A percentile compares a stretch with the other conserved stretches of the same genome.
phyloP scores from a whole-genome alignment of 1,140 invertebrate genomes.

The Diachasma alloeum region DNA sequence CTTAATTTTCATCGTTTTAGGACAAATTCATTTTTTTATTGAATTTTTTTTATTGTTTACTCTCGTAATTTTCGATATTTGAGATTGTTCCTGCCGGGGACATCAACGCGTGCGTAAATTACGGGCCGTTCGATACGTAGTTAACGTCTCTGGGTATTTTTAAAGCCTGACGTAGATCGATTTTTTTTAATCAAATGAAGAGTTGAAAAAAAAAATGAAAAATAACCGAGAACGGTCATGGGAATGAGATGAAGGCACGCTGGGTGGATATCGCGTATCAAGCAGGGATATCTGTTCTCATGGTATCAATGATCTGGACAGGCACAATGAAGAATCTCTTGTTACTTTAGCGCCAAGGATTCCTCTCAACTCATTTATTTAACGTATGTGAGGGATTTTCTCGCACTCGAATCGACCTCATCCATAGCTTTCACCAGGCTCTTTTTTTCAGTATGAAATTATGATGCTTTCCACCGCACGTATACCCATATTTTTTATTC shows the following conservation, averaged over 20 bases:
- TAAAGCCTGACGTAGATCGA: neutral
- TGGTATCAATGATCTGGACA: neutral
- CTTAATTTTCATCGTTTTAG: neutral
- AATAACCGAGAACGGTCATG: neutral
- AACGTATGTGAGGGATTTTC: neutral
- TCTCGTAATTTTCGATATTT: too few species aligned
- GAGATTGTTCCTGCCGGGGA: neutral
- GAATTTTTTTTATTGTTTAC: too few species aligned
- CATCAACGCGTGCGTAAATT: neutral
- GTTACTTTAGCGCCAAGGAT: neutral
- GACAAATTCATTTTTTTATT: neutral
- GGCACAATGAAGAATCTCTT: neutral
- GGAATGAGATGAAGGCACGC: constrained; percentile 1
- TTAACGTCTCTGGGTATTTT: neutral
- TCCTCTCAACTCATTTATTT: neutral
- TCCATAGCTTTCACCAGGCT: constrained; percentile 4
- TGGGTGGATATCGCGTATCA: neutral
- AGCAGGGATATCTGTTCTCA: neutral
- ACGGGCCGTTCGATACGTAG: too few species aligned
- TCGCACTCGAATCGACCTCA: neutral
- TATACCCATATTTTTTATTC: neutral
- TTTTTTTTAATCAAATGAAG: neutral
- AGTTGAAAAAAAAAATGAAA: neutral
- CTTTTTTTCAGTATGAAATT: neutral
- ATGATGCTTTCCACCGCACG: neutral